Percentiles rank a stretch among this genome's conserved stretches.
Conservation (phyloP, 2,113 vertebrate genomes). For the Thermophis baileyi region DNA sequence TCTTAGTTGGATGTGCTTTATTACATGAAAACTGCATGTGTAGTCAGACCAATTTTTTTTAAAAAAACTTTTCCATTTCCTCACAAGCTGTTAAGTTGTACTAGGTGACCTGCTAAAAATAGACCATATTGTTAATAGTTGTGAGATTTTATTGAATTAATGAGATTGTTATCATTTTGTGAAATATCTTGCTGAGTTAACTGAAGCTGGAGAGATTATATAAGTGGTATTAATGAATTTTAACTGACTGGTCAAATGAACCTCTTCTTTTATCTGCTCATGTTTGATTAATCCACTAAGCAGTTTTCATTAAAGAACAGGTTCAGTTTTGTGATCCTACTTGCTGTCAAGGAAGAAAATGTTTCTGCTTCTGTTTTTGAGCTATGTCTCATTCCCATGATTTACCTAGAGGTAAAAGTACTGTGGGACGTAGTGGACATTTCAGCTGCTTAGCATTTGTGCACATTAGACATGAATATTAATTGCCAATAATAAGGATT, state of each 20-base stretch:
- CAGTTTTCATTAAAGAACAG: constrained; percentile 74
- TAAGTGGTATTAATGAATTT: constrained; percentile 88
- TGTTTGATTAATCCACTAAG: not conserved
- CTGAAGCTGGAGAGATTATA: constrained; percentile 86
- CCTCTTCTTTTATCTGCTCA: not conserved
- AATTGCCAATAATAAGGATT: not conserved
- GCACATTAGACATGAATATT: constrained; percentile 16
- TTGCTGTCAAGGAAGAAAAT: constrained; percentile 76
- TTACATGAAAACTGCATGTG: constrained; percentile 66
- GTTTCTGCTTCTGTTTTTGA: constrained; percentile 72
- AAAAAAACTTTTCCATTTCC: constrained; percentile 63
- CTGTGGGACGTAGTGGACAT: constrained; percentile 7
- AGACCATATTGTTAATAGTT: constrained; percentile 87
- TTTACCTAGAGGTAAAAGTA: constrained; percentile 18
- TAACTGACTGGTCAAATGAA: constrained; percentile 74
- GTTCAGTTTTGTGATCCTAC: constrained; percentile 82
- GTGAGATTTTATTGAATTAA: constrained; percentile 88
- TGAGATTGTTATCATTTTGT: constrained; percentile 85
- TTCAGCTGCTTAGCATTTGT: not conserved
- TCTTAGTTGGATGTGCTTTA: constrained; percentile 54
- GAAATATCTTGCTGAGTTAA: constrained; percentile 85
- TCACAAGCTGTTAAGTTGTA: constrained; percentile 84
- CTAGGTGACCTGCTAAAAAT: constrained; percentile 85
- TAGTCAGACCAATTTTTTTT: constrained; percentile 67
- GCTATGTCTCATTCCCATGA: constrained; percentile 33